Conservation (phyloP, 2,797 vertebrate species). For the Tragopan temminckii region DNA sequence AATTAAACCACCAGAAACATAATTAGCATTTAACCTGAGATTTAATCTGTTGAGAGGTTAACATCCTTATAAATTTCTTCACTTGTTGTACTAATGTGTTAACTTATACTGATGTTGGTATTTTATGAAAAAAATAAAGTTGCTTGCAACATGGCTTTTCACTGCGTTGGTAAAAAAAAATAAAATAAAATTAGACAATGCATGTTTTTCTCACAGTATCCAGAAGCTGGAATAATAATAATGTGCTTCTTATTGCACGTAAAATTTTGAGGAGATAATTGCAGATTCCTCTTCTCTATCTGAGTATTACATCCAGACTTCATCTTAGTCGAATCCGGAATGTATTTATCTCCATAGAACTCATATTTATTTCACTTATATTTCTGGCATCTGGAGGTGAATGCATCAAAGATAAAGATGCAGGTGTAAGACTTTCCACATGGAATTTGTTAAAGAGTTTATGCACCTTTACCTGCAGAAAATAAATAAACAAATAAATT, state of each 20-base stretch:
- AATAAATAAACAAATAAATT: neutral
- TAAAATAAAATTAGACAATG: conserved; percentile 57
- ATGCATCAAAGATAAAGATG: conserved; percentile 86
- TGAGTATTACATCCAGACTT: conserved; percentile 65
- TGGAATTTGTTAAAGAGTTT: conserved; percentile 84
- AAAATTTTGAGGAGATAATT: conserved; percentile 68
- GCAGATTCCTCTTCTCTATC: conserved; percentile 58
- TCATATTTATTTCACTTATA: conserved; percentile 83
- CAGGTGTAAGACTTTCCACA: conserved; percentile 80
- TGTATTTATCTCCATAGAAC: conserved; percentile 92
- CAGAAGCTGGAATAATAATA: conserved; percentile 75
- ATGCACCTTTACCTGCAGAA: conserved; percentile 77
- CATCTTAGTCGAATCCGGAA: conserved; percentile 87
- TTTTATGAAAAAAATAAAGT: conserved; percentile 51
- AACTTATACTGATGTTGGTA: conserved; percentile 38
- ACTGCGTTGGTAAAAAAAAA: conserved; percentile 50
- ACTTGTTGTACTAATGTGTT: conserved; percentile 45
- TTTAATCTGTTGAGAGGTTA: conserved; percentile 77
- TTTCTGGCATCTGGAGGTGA: conserved; percentile 74
- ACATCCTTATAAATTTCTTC: conserved; percentile 63
- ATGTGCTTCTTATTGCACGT: conserved; percentile 85
- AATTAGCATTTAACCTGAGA: conserved; percentile 82
- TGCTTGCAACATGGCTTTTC: conserved; percentile 82
- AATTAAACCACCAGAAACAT: conserved; percentile 68
- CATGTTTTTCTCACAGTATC: conserved; percentile 81